Percentiles rank a stretch among this genome's conserved stretches.
These are phyloP conservation scores for Stegastes partitus DNA, from an alignment of 2,113 vertebrate genomes.

Conservation along the genomic window DNA sequence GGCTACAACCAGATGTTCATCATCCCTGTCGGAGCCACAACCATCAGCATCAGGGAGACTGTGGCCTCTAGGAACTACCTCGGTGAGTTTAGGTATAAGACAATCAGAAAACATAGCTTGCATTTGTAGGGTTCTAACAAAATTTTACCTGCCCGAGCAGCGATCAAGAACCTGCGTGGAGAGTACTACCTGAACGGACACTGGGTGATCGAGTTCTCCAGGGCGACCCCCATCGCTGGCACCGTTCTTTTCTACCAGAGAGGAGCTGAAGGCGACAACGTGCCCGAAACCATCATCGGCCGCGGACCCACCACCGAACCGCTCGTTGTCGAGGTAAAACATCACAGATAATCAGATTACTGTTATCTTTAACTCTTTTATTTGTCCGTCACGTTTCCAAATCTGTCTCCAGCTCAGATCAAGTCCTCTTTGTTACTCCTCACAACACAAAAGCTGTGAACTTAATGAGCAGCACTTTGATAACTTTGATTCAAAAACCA, in stretches of 20 bases:
- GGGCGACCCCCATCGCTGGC: conserved; percentile 85
- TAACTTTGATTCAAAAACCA: no score
- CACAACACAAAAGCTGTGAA: no score
- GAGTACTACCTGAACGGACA: conserved; percentile 97
- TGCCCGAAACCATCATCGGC: conserved; percentile 90
- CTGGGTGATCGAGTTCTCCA: conserved; percentile 92
- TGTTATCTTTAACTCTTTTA: no score
- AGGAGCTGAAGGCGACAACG: conserved; percentile 88
- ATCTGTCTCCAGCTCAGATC: no score
- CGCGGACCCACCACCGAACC: conserved; percentile 95
- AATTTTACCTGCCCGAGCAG: conserved; percentile 70
- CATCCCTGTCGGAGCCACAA: conserved; percentile 92
- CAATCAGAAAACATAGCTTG: no score
- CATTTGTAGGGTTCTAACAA: not conserved
- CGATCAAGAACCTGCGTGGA: conserved; percentile 91
- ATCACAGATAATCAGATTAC: not conserved
- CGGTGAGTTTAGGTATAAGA: conserved; percentile 78
- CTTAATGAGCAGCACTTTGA: no score
- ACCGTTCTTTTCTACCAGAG: conserved; percentile 92
- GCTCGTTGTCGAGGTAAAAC: conserved; percentile 91
- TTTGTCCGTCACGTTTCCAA: no score
- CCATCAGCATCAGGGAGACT: conserved; percentile 90
- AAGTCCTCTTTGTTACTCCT: no score
- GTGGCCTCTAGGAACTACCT: conserved; percentile 93
- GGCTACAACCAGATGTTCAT: conserved; percentile 97